A percentile compares a stretch with the other conserved stretches of the same genome.
Conservation (phyloP, 2,113 vertebrate genomes). For the Recurvirostra avosetta region DNA sequence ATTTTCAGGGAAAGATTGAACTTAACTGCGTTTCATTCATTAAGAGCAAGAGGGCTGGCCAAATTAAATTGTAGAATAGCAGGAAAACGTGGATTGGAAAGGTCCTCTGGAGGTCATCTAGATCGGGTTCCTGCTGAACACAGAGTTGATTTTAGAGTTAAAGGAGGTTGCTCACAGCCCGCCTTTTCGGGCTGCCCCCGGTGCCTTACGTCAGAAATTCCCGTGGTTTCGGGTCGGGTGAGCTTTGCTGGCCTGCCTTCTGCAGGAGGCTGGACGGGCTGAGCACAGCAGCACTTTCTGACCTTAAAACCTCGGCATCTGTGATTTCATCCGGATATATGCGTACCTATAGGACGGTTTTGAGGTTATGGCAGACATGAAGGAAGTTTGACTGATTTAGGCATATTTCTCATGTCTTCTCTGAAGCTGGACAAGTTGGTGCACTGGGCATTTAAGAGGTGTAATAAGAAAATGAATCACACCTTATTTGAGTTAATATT, state of each 20-base stretch:
- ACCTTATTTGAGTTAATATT: background rate
- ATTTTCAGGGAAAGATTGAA: background rate
- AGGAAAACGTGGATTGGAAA: background rate
- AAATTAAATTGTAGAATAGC: background rate
- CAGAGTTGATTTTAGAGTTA: background rate
- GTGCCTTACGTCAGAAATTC: accelerated
- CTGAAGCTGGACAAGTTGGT: background rate
- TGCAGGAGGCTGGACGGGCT: background rate
- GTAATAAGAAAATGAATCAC: background rate
- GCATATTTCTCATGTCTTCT: background rate
- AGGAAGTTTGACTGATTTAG: background rate
- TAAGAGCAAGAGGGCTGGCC: background rate
- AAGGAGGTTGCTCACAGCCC: background rate
- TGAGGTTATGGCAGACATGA: background rate
- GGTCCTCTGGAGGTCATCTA: background rate
- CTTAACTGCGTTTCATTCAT: background rate
- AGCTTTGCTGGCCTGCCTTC: background rate
- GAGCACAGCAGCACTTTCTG: background rate
- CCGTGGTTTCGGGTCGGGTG: background rate
- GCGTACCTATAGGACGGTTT: too few relatives aligned
- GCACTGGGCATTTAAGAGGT: background rate
- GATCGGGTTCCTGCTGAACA: background rate
- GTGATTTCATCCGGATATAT: background rate
- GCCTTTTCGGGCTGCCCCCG: background rate
- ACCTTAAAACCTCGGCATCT: background rate